A percentile compares a stretch with the other conserved stretches of the same genome.
Evolutionary conservation across 1,140 invertebrate species (phyloP).

Genomic region (Lepidurus apus): DNA sequence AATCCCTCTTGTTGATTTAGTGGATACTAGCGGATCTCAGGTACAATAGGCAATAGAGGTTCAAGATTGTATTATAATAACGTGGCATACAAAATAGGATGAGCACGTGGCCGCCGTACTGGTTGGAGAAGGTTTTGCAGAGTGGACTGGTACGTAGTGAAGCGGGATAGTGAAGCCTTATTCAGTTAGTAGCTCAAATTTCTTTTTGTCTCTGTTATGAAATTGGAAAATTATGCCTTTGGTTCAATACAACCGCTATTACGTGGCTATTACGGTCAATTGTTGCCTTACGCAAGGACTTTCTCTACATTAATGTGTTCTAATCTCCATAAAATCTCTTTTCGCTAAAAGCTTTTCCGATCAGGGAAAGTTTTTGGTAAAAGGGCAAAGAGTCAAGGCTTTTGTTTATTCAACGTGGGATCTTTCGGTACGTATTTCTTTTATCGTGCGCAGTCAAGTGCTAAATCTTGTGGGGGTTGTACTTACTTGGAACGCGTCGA

Average conservation of each 20-base stretch:
- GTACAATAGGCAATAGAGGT: constrained; percentile 23
- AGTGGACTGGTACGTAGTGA: background rate
- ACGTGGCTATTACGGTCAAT: background rate
- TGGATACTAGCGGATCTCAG: constrained; percentile 39
- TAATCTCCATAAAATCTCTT: background rate
- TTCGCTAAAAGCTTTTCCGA: background rate
- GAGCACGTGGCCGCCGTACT: constrained; percentile 39
- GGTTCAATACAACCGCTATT: constrained; percentile 9
- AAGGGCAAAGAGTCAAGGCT: background rate
- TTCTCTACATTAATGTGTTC: background rate
- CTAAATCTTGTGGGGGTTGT: background rate
- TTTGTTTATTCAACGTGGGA: background rate
- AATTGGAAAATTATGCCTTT: background rate
- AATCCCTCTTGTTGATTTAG: constrained; percentile 39
- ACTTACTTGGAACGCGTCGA: background rate
- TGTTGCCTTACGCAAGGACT: background rate
- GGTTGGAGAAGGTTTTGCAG: constrained; percentile 36
- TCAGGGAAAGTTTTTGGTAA: background rate
- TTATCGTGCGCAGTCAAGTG: background rate
- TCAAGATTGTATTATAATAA: background rate
- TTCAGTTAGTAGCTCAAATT: too few species aligned
- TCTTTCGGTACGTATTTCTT: background rate
- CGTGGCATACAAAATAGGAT: constrained; percentile 32
- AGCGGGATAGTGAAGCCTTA: too few species aligned
- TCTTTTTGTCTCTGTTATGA: background rate